Conservation (phyloP, 2,888 invertebrate species). For the Agrochola macilenta region DNA sequence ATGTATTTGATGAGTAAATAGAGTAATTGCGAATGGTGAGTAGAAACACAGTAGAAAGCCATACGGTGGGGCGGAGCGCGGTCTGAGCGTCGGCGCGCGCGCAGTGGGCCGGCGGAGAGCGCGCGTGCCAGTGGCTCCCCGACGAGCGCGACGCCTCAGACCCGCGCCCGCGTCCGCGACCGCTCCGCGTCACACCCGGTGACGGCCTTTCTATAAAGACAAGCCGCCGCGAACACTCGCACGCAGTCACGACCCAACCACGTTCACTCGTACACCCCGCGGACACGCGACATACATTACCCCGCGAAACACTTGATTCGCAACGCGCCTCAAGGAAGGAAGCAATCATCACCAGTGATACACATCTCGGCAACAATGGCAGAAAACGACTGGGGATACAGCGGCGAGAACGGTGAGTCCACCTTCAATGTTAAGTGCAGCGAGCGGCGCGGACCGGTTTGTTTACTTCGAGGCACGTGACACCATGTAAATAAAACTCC, state of each 20-base stretch:
- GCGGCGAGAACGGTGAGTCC: constrained; percentile 90
- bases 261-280: constrained; percentile 83
- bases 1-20: constrained; percentile 68
- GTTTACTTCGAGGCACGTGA: constrained; percentile 89
- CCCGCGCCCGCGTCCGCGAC: constrained; percentile 68
- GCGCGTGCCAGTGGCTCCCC: constrained; percentile 73
- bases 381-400: constrained; percentile 91
- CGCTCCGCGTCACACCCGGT: constrained; percentile 70
- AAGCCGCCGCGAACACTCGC: constrained; percentile 81
- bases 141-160: constrained; percentile 66
- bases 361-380: constrained; percentile 80
- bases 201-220: constrained; percentile 83
- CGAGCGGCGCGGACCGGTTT: constrained; percentile 84
- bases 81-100: constrained; percentile 71
- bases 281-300: constrained; percentile 77
- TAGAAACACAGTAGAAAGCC: constrained; percentile 83
- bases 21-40: constrained; percentile 78
- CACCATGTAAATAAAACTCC: constrained; percentile 76
- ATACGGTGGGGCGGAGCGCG: constrained; percentile 68
- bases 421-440: constrained; percentile 68
- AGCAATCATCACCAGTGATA: constrained; percentile 69
- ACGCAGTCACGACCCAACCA: constrained; percentile 86
- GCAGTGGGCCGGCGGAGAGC: constrained; percentile 79
- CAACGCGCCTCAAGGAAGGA: constrained; percentile 63
- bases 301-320: constrained; percentile 64